Evolutionary conservation across 2,797 vertebrate genomes (phyloP), one percentile per base, ranked within the genome.

Genomic region (Typhlichthys subterraneus): DNA sequence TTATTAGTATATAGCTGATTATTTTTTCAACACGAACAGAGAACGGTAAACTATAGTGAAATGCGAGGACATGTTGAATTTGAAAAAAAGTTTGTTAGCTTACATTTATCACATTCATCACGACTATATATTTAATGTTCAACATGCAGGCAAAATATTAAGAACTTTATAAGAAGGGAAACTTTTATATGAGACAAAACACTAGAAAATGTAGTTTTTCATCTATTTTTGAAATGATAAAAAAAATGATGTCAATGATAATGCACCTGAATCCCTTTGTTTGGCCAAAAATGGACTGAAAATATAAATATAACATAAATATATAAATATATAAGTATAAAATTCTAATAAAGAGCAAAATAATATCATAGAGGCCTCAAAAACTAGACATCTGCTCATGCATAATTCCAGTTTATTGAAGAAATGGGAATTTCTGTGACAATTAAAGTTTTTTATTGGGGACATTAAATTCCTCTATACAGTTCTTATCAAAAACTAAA

Each of bases 391-490:
- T 89, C 87, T 91, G 87, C 72, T 90, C 87, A 86, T 91, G 85
- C 84, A 87, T 89, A 89, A 90, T 90, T 91, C 82, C 77, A 82
- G 76, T 84, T 87, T 86, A 88, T 82, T 88, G 82, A 88, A 89
- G 82, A 77, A 79, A 85, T 85, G 81, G 85, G 85, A 72, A 59
- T 74, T 84, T 83, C 69, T 76, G 75, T 56, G 75, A 80, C 82
- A 75, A 85, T 85, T 81, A 88, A 72, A 82, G 83, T 80, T 86
- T 85, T 59, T 82, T 65, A 67, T 86, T 89, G 82, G 72, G 72
- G 83, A 72, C 73, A 76, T 78, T 72, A 77, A 87, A 83, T 76
- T 81, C 75, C 75, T 71, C 48, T 71, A 72, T 70, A 85, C 77
- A 29, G 23, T 29, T 80, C 84, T 90, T 87, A 89, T 89, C 81